Conservation (phyloP, 2,797 vertebrate genomes). For the Pangasius mekongensis region DNA sequence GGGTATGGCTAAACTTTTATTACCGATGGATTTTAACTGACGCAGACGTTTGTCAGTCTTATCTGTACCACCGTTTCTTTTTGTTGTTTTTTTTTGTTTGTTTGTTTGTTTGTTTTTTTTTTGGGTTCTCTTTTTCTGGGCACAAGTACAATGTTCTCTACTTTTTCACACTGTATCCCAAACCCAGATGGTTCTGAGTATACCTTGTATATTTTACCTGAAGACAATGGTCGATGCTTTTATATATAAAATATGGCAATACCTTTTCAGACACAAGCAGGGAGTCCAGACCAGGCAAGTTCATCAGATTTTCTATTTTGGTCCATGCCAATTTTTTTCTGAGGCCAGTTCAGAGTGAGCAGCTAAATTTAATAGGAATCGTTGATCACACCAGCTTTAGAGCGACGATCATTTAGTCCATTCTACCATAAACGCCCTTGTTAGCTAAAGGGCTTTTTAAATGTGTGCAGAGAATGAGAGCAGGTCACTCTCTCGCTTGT, state of each 20-base stretch:
- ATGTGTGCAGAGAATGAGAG: constrained; percentile 25
- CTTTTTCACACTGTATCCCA: constrained; percentile 42
- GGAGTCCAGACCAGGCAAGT: constrained; percentile 54
- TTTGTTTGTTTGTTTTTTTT: constrained; percentile 65
- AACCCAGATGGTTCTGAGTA: constrained; percentile 47
- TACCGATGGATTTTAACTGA: constrained; percentile 61
- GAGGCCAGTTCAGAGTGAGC: constrained; percentile 54
- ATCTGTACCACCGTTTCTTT: constrained; percentile 70
- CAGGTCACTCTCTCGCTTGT: constrained; percentile 30
- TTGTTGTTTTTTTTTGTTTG: constrained; percentile 64
- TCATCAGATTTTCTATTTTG: constrained; percentile 48
- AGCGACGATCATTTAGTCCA: neutral
- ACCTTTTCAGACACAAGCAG: constrained; percentile 58
- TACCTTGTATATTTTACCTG: constrained; percentile 58
- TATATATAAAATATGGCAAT: constrained; percentile 60
- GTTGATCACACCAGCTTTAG: constrained; percentile 51
- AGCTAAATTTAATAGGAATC: constrained; percentile 43
- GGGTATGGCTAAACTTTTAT: constrained; percentile 59
- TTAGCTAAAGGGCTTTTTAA: constrained; percentile 47
- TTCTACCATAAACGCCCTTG: constrained; percentile 35
- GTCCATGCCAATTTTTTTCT: constrained; percentile 37
- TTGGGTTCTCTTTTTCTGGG: constrained; percentile 66
- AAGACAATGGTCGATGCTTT: constrained; percentile 44
- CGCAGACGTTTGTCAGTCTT: constrained; percentile 71
- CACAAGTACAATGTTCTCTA: constrained; percentile 48